These are phyloP conservation scores for Callocephalon fimbriatum DNA, from an alignment of 2,113 vertebrate species.

Conservation along the genomic window DNA sequence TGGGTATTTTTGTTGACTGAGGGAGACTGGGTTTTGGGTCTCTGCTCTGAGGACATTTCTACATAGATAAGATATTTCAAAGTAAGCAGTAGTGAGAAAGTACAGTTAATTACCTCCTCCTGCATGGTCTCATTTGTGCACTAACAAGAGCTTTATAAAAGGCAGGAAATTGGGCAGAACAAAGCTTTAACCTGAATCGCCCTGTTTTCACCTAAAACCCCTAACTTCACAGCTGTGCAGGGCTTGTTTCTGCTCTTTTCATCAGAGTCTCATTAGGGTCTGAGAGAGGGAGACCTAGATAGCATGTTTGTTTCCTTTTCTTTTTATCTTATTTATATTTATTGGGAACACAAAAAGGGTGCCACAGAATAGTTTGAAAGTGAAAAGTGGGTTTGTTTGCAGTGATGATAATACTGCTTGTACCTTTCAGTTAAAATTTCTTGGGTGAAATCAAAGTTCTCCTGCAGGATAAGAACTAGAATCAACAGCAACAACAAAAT, in stretches of 20 bases:
- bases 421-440: not conserved
- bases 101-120: constrained; percentile 11
- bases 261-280: not conserved
- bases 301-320: not conserved
- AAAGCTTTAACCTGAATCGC: not conserved
- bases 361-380: not conserved
- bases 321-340: not conserved
- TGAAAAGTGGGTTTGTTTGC: not conserved
- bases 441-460: not conserved
- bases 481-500: not conserved
- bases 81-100: not conserved
- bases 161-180: not conserved
- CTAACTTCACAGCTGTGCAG: not conserved
- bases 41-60: not conserved
- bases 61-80: not conserved
- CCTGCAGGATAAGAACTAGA: not conserved
- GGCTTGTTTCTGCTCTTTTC: not conserved
- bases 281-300: not conserved
- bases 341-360: not conserved
- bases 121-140: not conserved
- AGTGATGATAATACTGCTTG: not conserved
- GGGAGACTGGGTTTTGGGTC: not conserved
- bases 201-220: not conserved
- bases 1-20: not conserved
- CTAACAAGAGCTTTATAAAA: not conserved